Conservation (phyloP, 2,888 invertebrate genomes). For the Augiades crinisus region DNA sequence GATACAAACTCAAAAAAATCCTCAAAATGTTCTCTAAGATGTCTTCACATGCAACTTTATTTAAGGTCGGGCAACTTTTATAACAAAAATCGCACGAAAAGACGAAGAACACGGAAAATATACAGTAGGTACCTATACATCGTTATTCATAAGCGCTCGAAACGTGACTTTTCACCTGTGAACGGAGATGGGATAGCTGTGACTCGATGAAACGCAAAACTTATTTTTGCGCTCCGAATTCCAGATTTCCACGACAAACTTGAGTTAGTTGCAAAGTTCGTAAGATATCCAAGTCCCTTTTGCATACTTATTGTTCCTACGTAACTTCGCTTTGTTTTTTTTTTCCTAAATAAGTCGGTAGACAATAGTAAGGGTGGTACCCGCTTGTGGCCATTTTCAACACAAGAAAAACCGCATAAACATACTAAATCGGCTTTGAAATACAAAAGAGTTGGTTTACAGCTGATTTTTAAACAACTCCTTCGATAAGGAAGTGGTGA, state of each 20-base stretch:
- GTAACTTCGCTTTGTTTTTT: neutral
- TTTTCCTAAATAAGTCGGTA: too few relatives aligned
- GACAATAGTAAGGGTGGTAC: too few relatives aligned
- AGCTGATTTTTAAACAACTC: too few relatives aligned
- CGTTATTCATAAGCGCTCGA: neutral
- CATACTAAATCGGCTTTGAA: too few relatives aligned
- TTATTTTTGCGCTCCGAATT: conserved; percentile 2
- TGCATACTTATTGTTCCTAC: conserved; percentile 1
- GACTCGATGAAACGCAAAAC: conserved; percentile 5
- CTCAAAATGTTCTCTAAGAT: too few relatives aligned
- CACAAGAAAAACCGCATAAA: too few relatives aligned
- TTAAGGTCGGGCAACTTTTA: neutral
- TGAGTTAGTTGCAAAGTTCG: conserved; percentile 6
- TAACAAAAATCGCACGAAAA: neutral
- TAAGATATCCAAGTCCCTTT: conserved; percentile 1
- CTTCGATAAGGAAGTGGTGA: too few relatives aligned
- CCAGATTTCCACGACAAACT: neutral
- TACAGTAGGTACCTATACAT: neutral
- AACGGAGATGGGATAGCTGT: neutral
- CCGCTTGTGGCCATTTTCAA: too few relatives aligned
- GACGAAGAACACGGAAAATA: too few relatives aligned
- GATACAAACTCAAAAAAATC: too few relatives aligned
- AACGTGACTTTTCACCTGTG: conserved; percentile 5
- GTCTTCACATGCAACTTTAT: too few relatives aligned
- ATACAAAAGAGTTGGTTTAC: too few relatives aligned